Percentiles rank a stretch among this genome's conserved stretches.
phyloP scores from a whole-genome alignment of 2,797 vertebrate genomes.

The Sebastes baramenuke region DNA sequence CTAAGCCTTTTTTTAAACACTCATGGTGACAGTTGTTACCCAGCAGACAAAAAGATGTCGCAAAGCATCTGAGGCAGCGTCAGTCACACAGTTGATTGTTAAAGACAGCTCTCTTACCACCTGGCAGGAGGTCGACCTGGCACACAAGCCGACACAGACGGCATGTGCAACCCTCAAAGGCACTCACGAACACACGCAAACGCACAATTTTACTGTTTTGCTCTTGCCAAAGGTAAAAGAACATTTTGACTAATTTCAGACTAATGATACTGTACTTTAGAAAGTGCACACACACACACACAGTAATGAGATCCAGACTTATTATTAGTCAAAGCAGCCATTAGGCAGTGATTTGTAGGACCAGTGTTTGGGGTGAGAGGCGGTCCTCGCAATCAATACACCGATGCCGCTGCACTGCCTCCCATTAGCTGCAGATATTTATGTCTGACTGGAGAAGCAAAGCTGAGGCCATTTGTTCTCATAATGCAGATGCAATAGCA shows the following conservation, averaged over 20 bases:
- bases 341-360: constrained; percentile 48
- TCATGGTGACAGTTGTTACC: constrained; percentile 43
- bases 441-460: constrained; percentile 46
- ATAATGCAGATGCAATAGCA: constrained; percentile 29
- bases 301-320: constrained; percentile 39
- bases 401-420: constrained; percentile 13
- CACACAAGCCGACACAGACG: constrained; percentile 23
- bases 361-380: constrained; percentile 12
- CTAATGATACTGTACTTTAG: constrained; percentile 18
- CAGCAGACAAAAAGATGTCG: constrained; percentile 49
- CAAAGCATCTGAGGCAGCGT: constrained; percentile 30
- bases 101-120: constrained; percentile 28
- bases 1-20: not conserved
- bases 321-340: constrained; percentile 52
- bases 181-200: not conserved
- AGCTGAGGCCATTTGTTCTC: constrained; percentile 40
- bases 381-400: constrained; percentile 54
- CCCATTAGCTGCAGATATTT: constrained; percentile 59
- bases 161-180: not conserved
- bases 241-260: constrained; percentile 22
- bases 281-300: constrained; percentile 12
- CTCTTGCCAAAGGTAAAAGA: constrained; percentile 16
- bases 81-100: constrained; percentile 22
- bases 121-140: constrained; percentile 18
- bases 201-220: not conserved